Percentiles rank a stretch among this genome's conserved stretches.
phyloP scores from a whole-genome alignment of 2,113 vertebrate genomes.

The Serilophus lunatus region DNA sequence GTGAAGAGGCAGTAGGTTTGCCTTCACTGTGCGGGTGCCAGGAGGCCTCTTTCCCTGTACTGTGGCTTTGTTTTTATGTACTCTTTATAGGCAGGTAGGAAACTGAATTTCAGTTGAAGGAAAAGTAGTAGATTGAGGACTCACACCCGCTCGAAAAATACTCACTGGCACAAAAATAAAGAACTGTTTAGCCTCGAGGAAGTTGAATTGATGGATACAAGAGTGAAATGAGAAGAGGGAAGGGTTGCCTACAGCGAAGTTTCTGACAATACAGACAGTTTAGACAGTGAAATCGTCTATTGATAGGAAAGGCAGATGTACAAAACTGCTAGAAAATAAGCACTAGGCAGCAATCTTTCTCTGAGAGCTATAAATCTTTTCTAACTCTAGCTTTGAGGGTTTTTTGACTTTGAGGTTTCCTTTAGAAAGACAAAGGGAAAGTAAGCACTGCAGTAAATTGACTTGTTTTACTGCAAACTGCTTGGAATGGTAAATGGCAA shows the following conservation, averaged over 20 bases:
- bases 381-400: background rate
- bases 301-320: background rate
- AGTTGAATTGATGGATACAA: background rate
- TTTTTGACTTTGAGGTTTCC: background rate
- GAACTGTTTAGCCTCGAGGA: background rate
- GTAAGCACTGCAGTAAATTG: background rate
- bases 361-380: background rate
- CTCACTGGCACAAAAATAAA: background rate
- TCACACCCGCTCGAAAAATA: background rate
- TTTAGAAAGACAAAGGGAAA: background rate
- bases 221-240: background rate
- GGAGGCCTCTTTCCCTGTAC: background rate
- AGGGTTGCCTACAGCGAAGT: background rate
- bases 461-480: background rate
- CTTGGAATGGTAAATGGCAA: background rate
- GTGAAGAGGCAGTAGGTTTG: background rate
- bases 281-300: background rate
- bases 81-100: background rate
- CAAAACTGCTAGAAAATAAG: background rate
- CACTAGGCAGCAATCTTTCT: background rate
- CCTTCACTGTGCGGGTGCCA: background rate
- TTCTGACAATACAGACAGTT: background rate
- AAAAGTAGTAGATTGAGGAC: background rate
- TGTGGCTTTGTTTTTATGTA: background rate
- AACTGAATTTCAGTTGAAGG: background rate